Evolutionary conservation across 2,113 vertebrate species (phyloP).

Genomic region (Sebastes schlegelii): DNA sequence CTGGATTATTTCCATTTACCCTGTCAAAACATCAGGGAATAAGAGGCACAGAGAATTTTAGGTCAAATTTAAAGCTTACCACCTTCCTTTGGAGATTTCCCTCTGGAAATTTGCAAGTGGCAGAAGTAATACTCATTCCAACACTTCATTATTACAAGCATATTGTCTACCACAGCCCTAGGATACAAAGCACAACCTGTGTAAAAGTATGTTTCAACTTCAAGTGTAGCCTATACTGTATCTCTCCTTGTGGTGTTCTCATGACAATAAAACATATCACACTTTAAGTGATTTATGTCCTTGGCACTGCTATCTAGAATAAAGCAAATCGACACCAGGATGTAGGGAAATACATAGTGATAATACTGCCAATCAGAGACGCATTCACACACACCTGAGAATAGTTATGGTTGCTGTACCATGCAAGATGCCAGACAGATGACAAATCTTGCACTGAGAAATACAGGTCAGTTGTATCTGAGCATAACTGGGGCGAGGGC

Average conservation of each 20-base stretch:
- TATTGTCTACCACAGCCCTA: slow-evolving; percentile 14
- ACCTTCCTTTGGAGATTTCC: slow-evolving; percentile 45
- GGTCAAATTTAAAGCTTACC: slow-evolving; percentile 37
- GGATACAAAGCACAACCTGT: slow-evolving; percentile 35
- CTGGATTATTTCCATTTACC: not conserved
- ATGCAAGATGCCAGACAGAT: not conserved
- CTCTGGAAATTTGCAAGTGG: slow-evolving; percentile 35
- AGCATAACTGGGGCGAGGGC: slow-evolving; percentile 4
- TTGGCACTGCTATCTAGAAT: not conserved
- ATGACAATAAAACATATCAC: slow-evolving; percentile 12
- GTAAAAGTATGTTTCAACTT: slow-evolving; percentile 29
- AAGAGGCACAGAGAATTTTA: slow-evolving; percentile 29
- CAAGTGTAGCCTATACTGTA: not conserved
- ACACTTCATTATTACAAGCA: slow-evolving; percentile 47
- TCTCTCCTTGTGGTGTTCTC: not conserved
- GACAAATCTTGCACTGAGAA: slow-evolving; percentile 3
- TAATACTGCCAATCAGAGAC: slow-evolving; percentile 3
- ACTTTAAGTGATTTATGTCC: slow-evolving; percentile 1
- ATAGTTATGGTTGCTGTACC: not conserved
- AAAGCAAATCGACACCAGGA: not conserved
- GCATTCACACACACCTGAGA: slow-evolving; percentile 10
- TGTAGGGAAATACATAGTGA: not conserved
- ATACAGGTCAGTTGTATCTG: slow-evolving; percentile 20
- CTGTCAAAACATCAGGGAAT: slow-evolving; percentile 2
- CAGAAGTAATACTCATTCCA: slow-evolving; percentile 43